phyloP scores from a whole-genome alignment of 1,140 invertebrate genomes.

The Parasteatoda tepidariorum region DNA sequence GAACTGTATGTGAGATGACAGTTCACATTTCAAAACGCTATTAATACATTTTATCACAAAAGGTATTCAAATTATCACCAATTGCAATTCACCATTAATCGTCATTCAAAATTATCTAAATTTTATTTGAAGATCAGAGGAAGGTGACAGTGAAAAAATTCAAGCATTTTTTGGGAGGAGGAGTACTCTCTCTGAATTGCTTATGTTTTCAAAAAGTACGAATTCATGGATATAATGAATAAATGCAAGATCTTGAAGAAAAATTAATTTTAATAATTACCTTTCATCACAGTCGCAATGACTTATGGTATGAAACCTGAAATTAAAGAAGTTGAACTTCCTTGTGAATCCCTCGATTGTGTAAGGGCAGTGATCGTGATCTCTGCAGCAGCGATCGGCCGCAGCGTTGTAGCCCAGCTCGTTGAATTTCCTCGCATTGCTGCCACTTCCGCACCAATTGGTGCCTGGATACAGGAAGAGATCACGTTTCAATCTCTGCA shows the following conservation, averaged over 20 bases:
- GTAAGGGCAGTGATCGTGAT: conserved; percentile 85
- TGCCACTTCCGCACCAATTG: conserved; percentile 88
- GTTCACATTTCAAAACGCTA: no score
- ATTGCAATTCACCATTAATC: neutral
- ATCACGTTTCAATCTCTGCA: conserved; percentile 66
- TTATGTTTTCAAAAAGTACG: neutral
- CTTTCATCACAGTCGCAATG: conserved; percentile 89
- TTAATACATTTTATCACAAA: no score
- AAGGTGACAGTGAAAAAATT: neutral
- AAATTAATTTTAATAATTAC: conserved; percentile 76
- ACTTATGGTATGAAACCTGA: conserved; percentile 84
- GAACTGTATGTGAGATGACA: no score
- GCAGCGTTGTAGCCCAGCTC: conserved; percentile 81
- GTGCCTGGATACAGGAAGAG: conserved; percentile 82
- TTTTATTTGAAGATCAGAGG: neutral
- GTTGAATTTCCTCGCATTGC: conserved; percentile 78
- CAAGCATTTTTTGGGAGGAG: neutral
- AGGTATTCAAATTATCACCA: no score
- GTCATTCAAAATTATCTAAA: neutral
- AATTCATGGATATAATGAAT: neutral
- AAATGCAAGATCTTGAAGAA: neutral
- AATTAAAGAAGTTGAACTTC: conserved; percentile 85
- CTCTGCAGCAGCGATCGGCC: conserved; percentile 85
- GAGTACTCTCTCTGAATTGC: neutral
- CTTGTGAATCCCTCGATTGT: conserved; percentile 81